Base-by-base conservation (phyloP, 1,140 invertebrate species). In the Pachypeltis micranthus region DNA sequence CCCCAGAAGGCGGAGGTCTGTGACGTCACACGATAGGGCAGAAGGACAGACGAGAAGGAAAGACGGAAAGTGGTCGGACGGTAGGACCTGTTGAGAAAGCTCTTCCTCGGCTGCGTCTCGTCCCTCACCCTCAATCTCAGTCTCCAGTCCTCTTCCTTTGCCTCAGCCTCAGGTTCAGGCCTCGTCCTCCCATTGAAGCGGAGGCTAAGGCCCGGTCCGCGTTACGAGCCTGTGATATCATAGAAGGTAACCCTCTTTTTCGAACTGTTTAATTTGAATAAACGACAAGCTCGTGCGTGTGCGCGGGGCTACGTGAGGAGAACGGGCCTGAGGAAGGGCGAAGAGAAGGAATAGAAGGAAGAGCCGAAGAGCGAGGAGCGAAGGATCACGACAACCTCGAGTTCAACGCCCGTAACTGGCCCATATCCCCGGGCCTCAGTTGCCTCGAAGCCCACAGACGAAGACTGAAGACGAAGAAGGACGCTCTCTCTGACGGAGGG, bases 141-240 rank as follows among this genome's bases (percentile, higher is more conserved):
- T n/a, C n/a, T n/a, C n/a, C n/a, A n/a, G n/a, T n/a, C n/a, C n/a
- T n/a, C n/a, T n/a, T n/a, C n/a, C n/a, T n/a, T n/a, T n/a, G n/a
- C n/a, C n/a, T n/a, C n/a, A n/a, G n/a, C n/a, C n/a, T n/a, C n/a
- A n/a, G n/a, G n/a, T n/a, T n/a, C n/a, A n/a, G n/a, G n/a, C n/a
- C n/a, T n/a, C 47, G 10, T 51, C 10, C 21, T 51, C 47, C 47
- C 47, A 51, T 51, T 51, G 47, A 51, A 21, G 47, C 12, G 7
- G 47, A 51, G n/a, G n/a, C n/a, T n/a, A n/a, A n/a, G n/a, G n/a
- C n/a, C n/a, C n/a, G n/a, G n/a, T n/a, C n/a, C n/a, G n/a, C 23
- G 47, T 51, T 51, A 51, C 47, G 23, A 51, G 47, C 47, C n/a
- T 51, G 47, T 51, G 47, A 51, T 51, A 51, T 51, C 47, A 51